Base-by-base conservation (phyloP, 2,797 vertebrate species). In the Sciaenops ocellatus region DNA sequence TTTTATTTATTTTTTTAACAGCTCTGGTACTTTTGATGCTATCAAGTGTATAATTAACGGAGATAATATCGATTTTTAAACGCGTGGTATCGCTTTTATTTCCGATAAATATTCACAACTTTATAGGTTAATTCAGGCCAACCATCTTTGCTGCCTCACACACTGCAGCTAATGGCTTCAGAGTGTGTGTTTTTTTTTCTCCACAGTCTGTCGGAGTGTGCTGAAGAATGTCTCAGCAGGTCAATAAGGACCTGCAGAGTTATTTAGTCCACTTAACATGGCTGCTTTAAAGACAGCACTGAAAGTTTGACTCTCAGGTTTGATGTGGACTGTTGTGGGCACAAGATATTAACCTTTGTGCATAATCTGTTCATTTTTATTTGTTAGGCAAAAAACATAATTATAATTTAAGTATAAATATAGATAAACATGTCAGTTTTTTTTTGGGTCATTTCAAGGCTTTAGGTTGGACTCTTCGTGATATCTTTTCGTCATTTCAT, bases 221-320 rank as follows among this genome's bases (percentile, higher is more conserved):
- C 22, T 70, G 48, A 56, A n/a, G 75, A 70, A 64, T 64, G 52
- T 57, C 67, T 42, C 67, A 57, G 67, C 28, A 30, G 44, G 28
- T 48, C 34, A 44, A 1, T 42, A 24, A 41, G 34, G 51, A 48
- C 50, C 59, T 56, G 41, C 38, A 30, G 51, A n/a, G 13, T 38
- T 61, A 18, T 42, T 69, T 26, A 54, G 34, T 69, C 41, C 56
- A 34, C 73, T 54, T 54, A 44, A 44, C 64, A 52, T 5, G 3
- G 8, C 28, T 7, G 54, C 61, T 65, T 17, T 30, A 41, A 52
- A 51, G 34, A 62, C 17, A 6, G 41, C 26, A 24, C 20, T 5
- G 16, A 38, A 50, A n/a, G 34, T 72, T 51, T 51, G 16, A 72
- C 6, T 55, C 22, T 18, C 24, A 30, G 41, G 11, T 26, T 55